These are phyloP conservation scores for Chymomyza caudatula DNA, from an alignment of 2,888 invertebrate species.

Conservation along the genomic window DNA sequence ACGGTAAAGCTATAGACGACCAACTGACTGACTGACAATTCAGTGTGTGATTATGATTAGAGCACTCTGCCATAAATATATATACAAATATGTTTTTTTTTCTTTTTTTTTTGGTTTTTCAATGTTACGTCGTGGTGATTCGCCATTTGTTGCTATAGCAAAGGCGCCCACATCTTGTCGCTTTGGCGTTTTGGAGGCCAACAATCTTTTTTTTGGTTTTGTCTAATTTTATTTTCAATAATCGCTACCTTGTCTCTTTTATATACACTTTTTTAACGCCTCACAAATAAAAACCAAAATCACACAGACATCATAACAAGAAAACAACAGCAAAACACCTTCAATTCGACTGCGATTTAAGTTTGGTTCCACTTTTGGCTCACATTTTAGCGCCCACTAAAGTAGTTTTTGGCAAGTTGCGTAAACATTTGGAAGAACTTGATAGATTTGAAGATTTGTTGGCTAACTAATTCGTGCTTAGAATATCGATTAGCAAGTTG, in stretches of 20 bases:
- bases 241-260: slow-evolving; percentile 42
- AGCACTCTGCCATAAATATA: slow-evolving; percentile 1
- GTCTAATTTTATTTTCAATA: slow-evolving; percentile 27
- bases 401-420: too few species aligned
- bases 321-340: too few species aligned
- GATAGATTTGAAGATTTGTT: too few species aligned
- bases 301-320: too few species aligned
- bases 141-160: slow-evolving; percentile 35
- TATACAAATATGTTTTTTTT: neutral
- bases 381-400: too few species aligned
- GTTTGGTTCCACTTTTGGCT: too few species aligned
- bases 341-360: too few species aligned
- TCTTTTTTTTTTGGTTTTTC: slow-evolving; percentile 18
- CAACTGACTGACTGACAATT: slow-evolving; percentile 7
- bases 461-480: too few species aligned
- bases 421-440: too few species aligned
- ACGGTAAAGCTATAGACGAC: slow-evolving; percentile 46
- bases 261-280: slow-evolving; percentile 25
- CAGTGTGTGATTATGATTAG: slow-evolving; percentile 46
- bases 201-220: slow-evolving; percentile 24
- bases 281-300: too few species aligned
- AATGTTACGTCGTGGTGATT: slow-evolving; percentile 25
- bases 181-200: slow-evolving; percentile 44
- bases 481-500: too few species aligned
- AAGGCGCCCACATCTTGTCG: neutral